Evolutionary conservation across 2,888 invertebrate species (phyloP), one percentile per base, ranked within the genome.

Genomic region (Adineta ricciae): DNA sequence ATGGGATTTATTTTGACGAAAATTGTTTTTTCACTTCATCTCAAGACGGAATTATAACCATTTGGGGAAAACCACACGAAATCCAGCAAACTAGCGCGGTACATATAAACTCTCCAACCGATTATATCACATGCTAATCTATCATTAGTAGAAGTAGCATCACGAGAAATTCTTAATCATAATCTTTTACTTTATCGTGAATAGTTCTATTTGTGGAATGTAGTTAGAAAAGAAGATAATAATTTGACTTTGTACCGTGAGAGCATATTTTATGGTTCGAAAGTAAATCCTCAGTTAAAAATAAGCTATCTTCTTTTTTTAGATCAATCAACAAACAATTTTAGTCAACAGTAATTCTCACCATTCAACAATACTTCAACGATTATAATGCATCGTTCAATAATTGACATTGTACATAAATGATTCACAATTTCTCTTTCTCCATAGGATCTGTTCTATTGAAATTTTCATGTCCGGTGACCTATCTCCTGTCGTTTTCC

Each of bases 41-140:
- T 92, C 98, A 98, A 91, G 98, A 99, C 92, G 99, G 98, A 87
- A 95, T 95, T 91, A 95, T 99, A 86, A 96, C 95, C 91, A 98
- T 98, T 87, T 99, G 98, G 98, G 96, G 96, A 87, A 93, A 99
- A 88, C 98, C 98, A 87, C 93, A 93, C 87, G 27, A 1, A 14
- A 64, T 64, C 32, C 16, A 32, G 32, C 64, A 64, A 32, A 64
- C 32, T 32, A n/a, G 19, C 19, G 16, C 32, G 2, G 64, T 64
- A 64, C 7, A 32, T 64, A 19, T 14, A 36, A 7, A 32, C 5
- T 46, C 16, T 19, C 11, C 46, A 46, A 46, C n/a, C n/a, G n/a
- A 11, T 46, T 46, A 46, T 46, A 46, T 46, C 46, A 46, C 46
- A 46, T 46, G n/a, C n/a, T n/a, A n/a, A n/a, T n/a, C n/a, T n/a